These are phyloP conservation scores for Poeciliopsis paucimaculata DNA, from an alignment of 2,797 vertebrate genomes.

Conservation along the genomic window DNA sequence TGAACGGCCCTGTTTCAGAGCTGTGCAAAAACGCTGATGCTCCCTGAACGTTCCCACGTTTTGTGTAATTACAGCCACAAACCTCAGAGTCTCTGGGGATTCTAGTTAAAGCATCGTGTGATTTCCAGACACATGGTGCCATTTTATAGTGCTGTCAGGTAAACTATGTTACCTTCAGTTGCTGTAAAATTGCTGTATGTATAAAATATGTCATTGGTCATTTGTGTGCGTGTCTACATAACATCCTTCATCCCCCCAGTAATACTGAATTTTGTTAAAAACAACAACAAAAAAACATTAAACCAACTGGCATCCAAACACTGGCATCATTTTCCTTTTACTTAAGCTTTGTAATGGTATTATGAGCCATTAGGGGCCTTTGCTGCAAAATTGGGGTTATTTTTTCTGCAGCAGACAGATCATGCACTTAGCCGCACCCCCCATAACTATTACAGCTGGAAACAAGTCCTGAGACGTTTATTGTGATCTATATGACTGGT, in stretches of 20 bases:
- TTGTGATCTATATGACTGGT: slow-evolving; percentile 34
- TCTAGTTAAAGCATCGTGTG: background rate
- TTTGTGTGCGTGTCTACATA: background rate
- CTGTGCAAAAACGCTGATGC: background rate
- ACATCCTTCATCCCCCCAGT: background rate
- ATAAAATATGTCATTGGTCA: no score
- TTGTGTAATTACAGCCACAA: background rate
- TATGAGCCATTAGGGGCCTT: slow-evolving; percentile 27
- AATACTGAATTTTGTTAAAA: background rate
- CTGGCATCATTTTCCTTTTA: slow-evolving; percentile 16
- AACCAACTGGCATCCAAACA: background rate
- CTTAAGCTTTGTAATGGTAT: slow-evolving; percentile 15
- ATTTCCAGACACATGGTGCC: no score
- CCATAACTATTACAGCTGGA: slow-evolving; percentile 31
- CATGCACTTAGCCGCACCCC: slow-evolving; percentile 27
- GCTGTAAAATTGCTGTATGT: no score
- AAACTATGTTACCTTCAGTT: no score
- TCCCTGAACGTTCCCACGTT: background rate
- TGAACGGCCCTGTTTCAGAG: background rate
- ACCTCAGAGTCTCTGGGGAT: background rate
- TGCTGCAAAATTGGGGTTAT: slow-evolving; percentile 21
- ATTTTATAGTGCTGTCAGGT: no score
- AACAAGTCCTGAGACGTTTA: slow-evolving; percentile 17
- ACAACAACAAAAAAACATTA: background rate
- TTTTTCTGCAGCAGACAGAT: background rate